These are phyloP conservation scores for Conomelus anceps DNA, from an alignment of 2,888 invertebrate species.

Conservation along the genomic window DNA sequence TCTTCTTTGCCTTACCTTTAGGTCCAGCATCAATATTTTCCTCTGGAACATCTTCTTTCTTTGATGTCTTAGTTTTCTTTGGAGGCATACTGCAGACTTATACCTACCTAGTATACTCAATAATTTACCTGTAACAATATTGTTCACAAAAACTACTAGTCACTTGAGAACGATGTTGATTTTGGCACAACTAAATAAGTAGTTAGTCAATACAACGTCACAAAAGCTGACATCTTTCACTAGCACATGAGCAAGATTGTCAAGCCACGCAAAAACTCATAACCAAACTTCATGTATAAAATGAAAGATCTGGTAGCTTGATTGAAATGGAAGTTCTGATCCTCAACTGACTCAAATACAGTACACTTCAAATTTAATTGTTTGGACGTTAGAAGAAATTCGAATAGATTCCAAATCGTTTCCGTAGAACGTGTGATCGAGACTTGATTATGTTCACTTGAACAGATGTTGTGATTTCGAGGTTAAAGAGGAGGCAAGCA, in stretches of 20 bases:
- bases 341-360: background rate
- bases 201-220: background rate
- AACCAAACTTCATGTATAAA: background rate
- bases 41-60: slow-evolving; percentile 21
- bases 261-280: background rate
- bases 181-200: background rate
- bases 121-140: background rate
- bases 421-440: background rate
- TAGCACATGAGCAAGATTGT: background rate
- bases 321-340: background rate
- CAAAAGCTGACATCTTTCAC: no score
- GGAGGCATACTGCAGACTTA: background rate
- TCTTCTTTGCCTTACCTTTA: slow-evolving; percentile 25
- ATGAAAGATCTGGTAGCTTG: background rate
- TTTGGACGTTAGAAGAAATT: background rate
- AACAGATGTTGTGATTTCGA: background rate
- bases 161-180: background rate
- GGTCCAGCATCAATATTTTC: slow-evolving; percentile 6
- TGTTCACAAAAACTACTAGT: background rate
- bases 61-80: slow-evolving; percentile 2
- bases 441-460: background rate
- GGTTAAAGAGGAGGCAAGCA: background rate
- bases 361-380: background rate
- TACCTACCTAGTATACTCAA: background rate
- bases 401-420: background rate